Percentiles rank a stretch among this genome's conserved stretches.
These are phyloP conservation scores for Stenchaetothrips biformis DNA, from an alignment of 2,888 invertebrate species.

Conservation along the genomic window DNA sequence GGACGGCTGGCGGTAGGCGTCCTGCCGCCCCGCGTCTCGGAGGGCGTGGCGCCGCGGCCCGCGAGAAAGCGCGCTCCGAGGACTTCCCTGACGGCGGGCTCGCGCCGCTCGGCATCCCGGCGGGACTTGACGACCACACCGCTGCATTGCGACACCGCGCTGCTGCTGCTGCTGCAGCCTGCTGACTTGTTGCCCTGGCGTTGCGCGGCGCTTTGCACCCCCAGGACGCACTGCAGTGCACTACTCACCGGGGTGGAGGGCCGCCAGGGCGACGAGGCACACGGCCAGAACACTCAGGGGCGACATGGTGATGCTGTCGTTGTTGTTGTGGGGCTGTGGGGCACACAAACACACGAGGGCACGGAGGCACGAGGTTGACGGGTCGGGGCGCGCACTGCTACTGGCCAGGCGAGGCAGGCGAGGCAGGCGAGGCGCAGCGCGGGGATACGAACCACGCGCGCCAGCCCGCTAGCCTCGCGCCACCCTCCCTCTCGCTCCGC, in stretches of 20 bases:
- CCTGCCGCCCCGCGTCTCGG: too few relatives aligned
- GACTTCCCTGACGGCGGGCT: not conserved
- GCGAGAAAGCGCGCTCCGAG: not conserved
- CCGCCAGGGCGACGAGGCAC: not conserved
- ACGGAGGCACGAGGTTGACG: not conserved
- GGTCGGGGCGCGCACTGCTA: constrained; percentile 11
- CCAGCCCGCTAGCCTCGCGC: not conserved
- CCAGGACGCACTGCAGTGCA: too few relatives aligned
- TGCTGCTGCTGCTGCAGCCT: too few relatives aligned
- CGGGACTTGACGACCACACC: too few relatives aligned
- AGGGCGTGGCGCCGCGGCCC: too few relatives aligned
- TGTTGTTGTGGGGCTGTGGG: too few relatives aligned
- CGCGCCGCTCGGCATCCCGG: not conserved
- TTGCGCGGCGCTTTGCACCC: too few relatives aligned
- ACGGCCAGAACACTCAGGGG: not conserved
- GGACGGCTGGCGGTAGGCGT: too few relatives aligned
- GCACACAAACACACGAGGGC: too few relatives aligned
- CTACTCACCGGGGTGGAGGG: constrained; percentile 3
- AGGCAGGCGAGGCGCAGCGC: not conserved
- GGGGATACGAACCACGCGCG: not conserved
- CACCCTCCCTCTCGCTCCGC: not conserved
- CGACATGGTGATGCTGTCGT: not conserved
- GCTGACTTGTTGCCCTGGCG: too few relatives aligned
- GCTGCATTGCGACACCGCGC: too few relatives aligned
- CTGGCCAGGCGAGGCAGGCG: not conserved